Conservation (phyloP, 2,888 invertebrate genomes). For the Trachelus troglodyta region DNA sequence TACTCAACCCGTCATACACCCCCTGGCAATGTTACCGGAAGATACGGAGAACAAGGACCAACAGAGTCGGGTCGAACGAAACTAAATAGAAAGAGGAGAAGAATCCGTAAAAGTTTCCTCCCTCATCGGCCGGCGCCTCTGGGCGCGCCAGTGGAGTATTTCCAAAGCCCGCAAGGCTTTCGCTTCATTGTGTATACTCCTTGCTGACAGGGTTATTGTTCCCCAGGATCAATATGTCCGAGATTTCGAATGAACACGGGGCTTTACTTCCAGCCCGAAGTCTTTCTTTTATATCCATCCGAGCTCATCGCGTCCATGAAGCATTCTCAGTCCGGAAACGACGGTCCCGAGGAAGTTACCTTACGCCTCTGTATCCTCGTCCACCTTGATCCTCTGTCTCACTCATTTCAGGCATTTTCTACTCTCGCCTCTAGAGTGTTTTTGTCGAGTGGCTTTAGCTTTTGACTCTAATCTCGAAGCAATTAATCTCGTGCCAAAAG, state of each 20-base stretch:
- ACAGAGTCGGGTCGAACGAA: neutral
- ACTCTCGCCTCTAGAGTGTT: neutral
- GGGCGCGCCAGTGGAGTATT: neutral
- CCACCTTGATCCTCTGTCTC: neutral
- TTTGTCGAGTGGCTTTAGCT: constrained; percentile 26
- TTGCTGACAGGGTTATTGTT: neutral
- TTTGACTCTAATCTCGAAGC: constrained; percentile 39
- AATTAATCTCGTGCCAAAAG: constrained; percentile 43
- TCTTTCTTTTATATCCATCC: neutral
- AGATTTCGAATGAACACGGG: neutral
- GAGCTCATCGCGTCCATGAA: neutral
- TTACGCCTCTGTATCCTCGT: neutral
- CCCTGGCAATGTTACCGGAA: neutral
- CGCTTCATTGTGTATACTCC: neutral
- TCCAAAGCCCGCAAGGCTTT: neutral
- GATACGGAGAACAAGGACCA: neutral
- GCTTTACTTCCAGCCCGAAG: neutral
- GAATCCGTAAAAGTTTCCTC: neutral
- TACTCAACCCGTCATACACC: neutral
- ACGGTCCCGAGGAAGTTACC: neutral
- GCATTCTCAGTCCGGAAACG: neutral
- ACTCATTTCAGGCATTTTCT: neutral
- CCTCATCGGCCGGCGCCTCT: neutral
- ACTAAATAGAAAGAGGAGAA: neutral
- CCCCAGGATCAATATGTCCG: neutral